Percentiles rank a stretch among this genome's conserved stretches.
Evolutionary conservation across 2,113 vertebrate species (phyloP).

Genomic region (Apistogramma diplotaenia): DNA sequence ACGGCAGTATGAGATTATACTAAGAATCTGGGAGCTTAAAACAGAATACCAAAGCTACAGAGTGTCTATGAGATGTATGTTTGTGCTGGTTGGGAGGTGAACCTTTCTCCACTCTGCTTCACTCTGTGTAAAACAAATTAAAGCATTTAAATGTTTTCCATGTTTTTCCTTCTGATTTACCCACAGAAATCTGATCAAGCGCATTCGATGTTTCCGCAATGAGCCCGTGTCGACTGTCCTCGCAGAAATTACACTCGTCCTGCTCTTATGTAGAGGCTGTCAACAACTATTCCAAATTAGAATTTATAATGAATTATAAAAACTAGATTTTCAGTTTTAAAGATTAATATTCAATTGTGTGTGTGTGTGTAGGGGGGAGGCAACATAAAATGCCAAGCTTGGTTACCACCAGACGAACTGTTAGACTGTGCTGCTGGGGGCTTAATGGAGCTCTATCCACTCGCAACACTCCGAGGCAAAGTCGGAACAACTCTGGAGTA

Average conservation of each 20-base stretch:
- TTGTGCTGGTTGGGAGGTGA: not conserved
- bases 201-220: not conserved
- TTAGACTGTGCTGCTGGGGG: fast-evolving
- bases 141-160: not conserved
- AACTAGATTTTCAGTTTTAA: not conserved
- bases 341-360: not conserved
- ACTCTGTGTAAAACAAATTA: not conserved
- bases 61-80: not conserved
- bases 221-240: not conserved
- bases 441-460: not conserved
- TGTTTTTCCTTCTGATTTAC: not conserved
- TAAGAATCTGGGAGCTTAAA: slow-evolving; percentile 44
- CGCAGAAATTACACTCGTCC: not conserved
- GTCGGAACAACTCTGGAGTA: not conserved
- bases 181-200: not conserved
- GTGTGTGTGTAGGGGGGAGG: fast-evolving
- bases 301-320: not conserved
- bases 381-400: not conserved
- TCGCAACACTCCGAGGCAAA: fast-evolving
- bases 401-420: not conserved
- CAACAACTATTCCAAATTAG: not conserved
- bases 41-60: slow-evolving; percentile 46
- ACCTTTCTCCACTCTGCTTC: not conserved
- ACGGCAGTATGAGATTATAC: slow-evolving; percentile 54
- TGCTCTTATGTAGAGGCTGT: not conserved